Conservation (phyloP, 2,888 invertebrate genomes). For the Lepidocyrtinus sp. region DNA sequence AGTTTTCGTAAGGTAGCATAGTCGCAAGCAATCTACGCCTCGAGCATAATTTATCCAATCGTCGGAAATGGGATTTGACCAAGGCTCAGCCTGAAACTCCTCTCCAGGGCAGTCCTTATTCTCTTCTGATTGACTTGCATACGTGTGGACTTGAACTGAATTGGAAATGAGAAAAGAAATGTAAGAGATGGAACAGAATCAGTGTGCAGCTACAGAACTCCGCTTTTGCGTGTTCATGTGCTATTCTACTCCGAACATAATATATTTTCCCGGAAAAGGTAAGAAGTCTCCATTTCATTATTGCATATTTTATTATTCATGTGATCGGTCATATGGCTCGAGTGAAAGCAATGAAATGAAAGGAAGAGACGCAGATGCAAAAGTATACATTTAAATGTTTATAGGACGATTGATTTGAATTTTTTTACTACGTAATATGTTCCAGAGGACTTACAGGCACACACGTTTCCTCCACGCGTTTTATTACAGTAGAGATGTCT, state of each 20-base stretch:
- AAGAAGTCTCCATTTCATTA: neutral
- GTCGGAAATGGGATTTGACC: slow-evolving; percentile 64
- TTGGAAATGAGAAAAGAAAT: slow-evolving; percentile 26
- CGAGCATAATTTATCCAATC: slow-evolving; percentile 40
- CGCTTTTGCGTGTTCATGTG: neutral
- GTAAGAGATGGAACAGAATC: neutral
- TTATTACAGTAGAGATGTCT: slow-evolving; percentile 64
- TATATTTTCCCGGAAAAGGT: neutral
- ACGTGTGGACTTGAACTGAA: slow-evolving; percentile 62
- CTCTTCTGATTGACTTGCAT: slow-evolving; percentile 57
- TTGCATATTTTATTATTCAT: slow-evolving; percentile 6
- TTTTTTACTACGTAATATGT: neutral
- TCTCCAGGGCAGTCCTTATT: slow-evolving; percentile 62
- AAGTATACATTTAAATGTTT: neutral
- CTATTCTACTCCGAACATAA: neutral
- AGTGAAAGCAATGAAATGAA: neutral
- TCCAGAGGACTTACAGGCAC: slow-evolving; percentile 57
- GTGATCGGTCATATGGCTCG: neutral
- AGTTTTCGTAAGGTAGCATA: slow-evolving; percentile 60
- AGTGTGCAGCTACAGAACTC: too few relatives aligned
- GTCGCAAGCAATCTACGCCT: slow-evolving; percentile 63
- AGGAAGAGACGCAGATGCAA: neutral
- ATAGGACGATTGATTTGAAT: neutral
- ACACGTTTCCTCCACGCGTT: slow-evolving; percentile 50
- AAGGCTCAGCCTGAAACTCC: slow-evolving; percentile 60